Evolutionary conservation across 2,113 vertebrate species (phyloP), one percentile per base, ranked within the genome.

Genomic region (Phaetusa simplex): DNA sequence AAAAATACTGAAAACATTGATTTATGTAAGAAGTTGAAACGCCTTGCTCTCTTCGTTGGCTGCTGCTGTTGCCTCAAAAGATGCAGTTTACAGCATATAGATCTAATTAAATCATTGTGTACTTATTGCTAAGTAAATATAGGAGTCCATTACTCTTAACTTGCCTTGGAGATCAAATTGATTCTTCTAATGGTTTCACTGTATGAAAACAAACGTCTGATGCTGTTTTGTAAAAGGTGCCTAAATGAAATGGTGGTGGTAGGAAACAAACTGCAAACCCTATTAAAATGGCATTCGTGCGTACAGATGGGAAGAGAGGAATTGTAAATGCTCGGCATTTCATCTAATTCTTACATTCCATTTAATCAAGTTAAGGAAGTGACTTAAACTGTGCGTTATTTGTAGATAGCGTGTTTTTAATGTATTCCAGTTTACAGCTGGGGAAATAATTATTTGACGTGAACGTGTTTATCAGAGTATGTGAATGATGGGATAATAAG

Each of bases 41-140:
- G 1, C 32, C 62, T 77, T 11, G 0, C 32, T 64, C 26, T 19
- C 11, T 6, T 59, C 2, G 6, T 69, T 69, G 30, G 56, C 67
- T 12, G 11, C 14, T 69, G 62, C 90, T 50, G 36, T 69, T 74
- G 84, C 85, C 56, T 95, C 5, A 2, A 50, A 86, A 93, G 93
- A 43, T 69, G 91, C 92, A 17, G 56, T 91, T 95, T 76, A 11
- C 30, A 47, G 65, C 61, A 4, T 79, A 22, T 27, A 95, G 71
- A 58, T 80, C 67, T 80, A 87, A 95, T 94, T 94, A 93, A 95
- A 88, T 61, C 47, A 61, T 93, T 89, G 86, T 76, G 70, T 92
- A 27, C 61, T 91, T 92, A 89, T 42, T 80, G 74, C 82, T 78
- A 11, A 90, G 45, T 90, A 76, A 94, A 95, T 56, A 16, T 2